These are phyloP conservation scores for Pempheris klunzingeri DNA, from an alignment of 2,797 vertebrate genomes.

Conservation along the genomic window DNA sequence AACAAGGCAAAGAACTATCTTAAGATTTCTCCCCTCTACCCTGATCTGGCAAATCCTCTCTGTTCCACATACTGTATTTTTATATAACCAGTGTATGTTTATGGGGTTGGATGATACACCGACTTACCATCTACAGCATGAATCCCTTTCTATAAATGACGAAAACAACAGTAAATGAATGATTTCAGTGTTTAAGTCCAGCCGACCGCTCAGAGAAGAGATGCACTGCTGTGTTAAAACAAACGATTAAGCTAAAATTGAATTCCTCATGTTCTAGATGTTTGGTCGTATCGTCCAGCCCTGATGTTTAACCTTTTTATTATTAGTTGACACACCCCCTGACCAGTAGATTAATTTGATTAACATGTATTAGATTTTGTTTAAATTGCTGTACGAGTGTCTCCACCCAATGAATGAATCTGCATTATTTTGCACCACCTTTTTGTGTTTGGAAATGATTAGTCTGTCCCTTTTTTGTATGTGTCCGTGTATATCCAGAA, in stretches of 20 bases:
- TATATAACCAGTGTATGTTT: slow-evolving; percentile 48
- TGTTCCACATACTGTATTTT: slow-evolving; percentile 33
- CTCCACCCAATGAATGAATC: slow-evolving; percentile 67
- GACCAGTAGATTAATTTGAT: slow-evolving; percentile 55
- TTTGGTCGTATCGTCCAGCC: slow-evolving; percentile 39
- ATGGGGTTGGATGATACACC: slow-evolving; percentile 43
- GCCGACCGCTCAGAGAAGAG: neutral
- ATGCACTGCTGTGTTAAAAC: slow-evolving; percentile 43
- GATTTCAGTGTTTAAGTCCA: neutral
- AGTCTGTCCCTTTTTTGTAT: slow-evolving; percentile 60
- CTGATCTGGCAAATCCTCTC: slow-evolving; percentile 32
- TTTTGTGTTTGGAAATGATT: slow-evolving; percentile 69
- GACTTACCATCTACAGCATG: slow-evolving; percentile 1
- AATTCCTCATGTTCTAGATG: slow-evolving; percentile 1
- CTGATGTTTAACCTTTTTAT: slow-evolving; percentile 35
- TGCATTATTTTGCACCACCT: slow-evolving; percentile 79
- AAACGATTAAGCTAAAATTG: neutral
- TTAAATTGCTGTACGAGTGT: slow-evolving; percentile 52
- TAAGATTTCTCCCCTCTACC: slow-evolving; percentile 34
- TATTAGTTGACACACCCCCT: slow-evolving; percentile 38
- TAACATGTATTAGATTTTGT: slow-evolving; percentile 51
- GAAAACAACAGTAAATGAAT: neutral
- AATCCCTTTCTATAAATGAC: neutral
- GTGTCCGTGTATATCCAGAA: slow-evolving; percentile 47
- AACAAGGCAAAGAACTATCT: slow-evolving; percentile 39